Conservation (phyloP, 2,113 vertebrate genomes). For the Canis aureus region DNA sequence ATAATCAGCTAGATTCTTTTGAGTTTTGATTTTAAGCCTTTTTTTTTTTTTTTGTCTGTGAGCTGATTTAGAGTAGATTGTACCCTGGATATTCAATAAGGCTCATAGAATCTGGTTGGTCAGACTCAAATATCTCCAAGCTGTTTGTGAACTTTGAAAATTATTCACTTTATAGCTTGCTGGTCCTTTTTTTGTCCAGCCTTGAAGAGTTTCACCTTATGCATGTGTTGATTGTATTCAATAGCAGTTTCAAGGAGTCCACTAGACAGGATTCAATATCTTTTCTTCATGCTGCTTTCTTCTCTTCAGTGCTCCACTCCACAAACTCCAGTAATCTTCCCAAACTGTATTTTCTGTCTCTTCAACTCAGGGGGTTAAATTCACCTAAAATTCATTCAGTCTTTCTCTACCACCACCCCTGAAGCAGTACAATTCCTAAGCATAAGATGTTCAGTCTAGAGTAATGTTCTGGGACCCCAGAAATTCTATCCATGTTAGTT, state of each 20-base stretch:
- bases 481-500: background rate
- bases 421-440: background rate
- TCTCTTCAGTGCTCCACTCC: background rate
- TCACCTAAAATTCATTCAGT: background rate
- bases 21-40: background rate
- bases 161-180: background rate
- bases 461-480: background rate
- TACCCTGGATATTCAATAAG: background rate
- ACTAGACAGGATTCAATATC: background rate
- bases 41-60: background rate
- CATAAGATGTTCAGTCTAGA: background rate
- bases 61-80: background rate
- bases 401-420: background rate
- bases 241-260: background rate
- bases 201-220: too few relatives aligned
- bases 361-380: background rate
- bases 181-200: background rate
- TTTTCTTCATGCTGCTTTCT: background rate
- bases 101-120: background rate
- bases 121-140: background rate
- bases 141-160: background rate
- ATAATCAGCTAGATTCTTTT: background rate
- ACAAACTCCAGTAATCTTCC: background rate
- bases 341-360: background rate
- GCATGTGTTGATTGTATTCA: background rate